Base-by-base conservation (phyloP, 2,797 vertebrate species). In the Balearica regulorum region DNA sequence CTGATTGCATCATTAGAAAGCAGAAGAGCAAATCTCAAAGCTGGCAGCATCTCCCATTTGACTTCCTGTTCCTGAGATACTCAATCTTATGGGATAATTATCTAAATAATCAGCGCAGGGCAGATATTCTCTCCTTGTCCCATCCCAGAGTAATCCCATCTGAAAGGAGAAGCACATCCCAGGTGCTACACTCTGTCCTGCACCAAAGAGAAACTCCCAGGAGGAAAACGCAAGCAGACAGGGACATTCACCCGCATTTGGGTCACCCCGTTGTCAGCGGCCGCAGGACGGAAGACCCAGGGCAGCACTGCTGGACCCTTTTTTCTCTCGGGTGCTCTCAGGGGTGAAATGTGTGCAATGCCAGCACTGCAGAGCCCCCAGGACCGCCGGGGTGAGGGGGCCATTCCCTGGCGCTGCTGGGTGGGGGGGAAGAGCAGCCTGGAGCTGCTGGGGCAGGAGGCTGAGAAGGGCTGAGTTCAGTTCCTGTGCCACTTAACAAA, bases 251-350 rank as follows among this genome's bases (percentile, higher is more conserved):
- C 17, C 33, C 5, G 1, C 39, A 2, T 51, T 46, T 21, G 89
- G 28, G 29, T 79, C 89, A 60, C 61, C 46, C 13, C 3, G 2
- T 37, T 51, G 51, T 25, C 58, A 44, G 72, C 80, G 77, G 22
- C 49, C 1, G 1, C 0, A 1, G n/a, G 43, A 65, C 43, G 6
- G 0, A 51, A 75, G 60, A 48, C 19, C 16, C 0, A 0, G 49
- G 31, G 29, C n/a, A 57, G 17, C 35, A 33, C 21, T 7, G 4
- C 8, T 37, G 54, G 62, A 12, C 33, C 41, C 16, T 29, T 37
- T 44, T 31, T 71, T 39, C 37, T 58, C 65, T 39, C n/a, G 8
- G 35, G 11, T 16, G 35, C 44, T 80, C 68, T 33, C 51, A 51
- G n/a, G 73, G n/a, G 6, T 72, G 46, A 53, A 46, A 79, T 66